Percentiles rank a stretch among this genome's conserved stretches.
Conservation (phyloP, 2,797 vertebrate genomes). For the Gymnoscopelus microlampas region DNA sequence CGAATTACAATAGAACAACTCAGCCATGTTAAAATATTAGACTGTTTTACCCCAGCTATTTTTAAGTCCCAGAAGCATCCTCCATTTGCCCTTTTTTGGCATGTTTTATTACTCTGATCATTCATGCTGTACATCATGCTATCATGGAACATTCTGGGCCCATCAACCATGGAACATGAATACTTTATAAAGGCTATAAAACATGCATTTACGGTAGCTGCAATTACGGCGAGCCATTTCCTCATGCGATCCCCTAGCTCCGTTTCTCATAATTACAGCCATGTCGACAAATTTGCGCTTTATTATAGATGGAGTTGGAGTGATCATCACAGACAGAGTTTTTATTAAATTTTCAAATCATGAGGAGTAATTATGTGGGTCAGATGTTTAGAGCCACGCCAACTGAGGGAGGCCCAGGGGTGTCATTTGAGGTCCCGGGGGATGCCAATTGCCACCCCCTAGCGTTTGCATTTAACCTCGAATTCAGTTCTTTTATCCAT, state of each 20-base stretch:
- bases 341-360: slow-evolving; percentile 62
- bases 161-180: slow-evolving; percentile 75
- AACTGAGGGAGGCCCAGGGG: no score
- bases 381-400: no score
- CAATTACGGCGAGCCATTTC: slow-evolving; percentile 70
- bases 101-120: slow-evolving; percentile 67
- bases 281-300: slow-evolving; percentile 70
- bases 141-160: slow-evolving; percentile 67
- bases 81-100: slow-evolving; percentile 62
- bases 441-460: no score
- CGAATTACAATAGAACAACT: slow-evolving; percentile 12
- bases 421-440: no score
- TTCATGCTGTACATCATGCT: slow-evolving; percentile 56
- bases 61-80: slow-evolving; percentile 49
- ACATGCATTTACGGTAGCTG: slow-evolving; percentile 70
- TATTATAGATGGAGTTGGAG: slow-evolving; percentile 67
- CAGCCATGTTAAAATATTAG: slow-evolving; percentile 28
- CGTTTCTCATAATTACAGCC: slow-evolving; percentile 70
- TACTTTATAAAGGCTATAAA: slow-evolving; percentile 83
- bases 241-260: slow-evolving; percentile 53
- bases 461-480: no score
- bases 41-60: slow-evolving; percentile 25
- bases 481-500: no score
- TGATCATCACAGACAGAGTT: slow-evolving; percentile 54
- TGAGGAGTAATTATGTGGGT: slow-evolving; percentile 7